Conservation (phyloP, 2,113 vertebrate species). For the Myiopsitta monachus region DNA sequence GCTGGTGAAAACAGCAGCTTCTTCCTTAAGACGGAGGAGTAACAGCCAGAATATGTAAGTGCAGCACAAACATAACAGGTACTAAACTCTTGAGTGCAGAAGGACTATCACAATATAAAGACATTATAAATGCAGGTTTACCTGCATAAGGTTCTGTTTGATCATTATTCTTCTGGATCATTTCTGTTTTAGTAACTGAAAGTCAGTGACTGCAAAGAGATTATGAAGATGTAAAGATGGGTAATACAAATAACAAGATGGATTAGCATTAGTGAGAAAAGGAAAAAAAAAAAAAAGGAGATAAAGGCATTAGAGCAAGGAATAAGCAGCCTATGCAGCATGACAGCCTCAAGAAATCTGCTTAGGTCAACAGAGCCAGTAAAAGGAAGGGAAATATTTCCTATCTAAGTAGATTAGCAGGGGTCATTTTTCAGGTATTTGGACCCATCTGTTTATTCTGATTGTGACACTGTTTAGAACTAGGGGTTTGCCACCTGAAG, state of each 20-base stretch:
- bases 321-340: background rate
- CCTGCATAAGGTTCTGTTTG: background rate
- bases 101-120: background rate
- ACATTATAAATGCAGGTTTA: background rate
- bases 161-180: background rate
- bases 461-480: background rate
- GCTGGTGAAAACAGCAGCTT: background rate
- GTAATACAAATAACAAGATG: background rate
- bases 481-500: background rate
- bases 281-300: background rate
- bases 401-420: background rate
- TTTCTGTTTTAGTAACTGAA: background rate
- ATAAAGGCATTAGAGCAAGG: background rate
- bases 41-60: background rate
- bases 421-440: background rate
- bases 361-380: background rate
- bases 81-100: background rate
- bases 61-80: background rate
- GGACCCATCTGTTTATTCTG: background rate
- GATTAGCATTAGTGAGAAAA: background rate
- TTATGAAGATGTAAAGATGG: background rate
- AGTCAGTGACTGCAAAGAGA: background rate
- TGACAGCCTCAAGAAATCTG: background rate
- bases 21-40: background rate
- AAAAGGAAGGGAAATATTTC: background rate